phyloP scores from a whole-genome alignment of 2,797 vertebrate species.

The Malurus leucopterus region DNA sequence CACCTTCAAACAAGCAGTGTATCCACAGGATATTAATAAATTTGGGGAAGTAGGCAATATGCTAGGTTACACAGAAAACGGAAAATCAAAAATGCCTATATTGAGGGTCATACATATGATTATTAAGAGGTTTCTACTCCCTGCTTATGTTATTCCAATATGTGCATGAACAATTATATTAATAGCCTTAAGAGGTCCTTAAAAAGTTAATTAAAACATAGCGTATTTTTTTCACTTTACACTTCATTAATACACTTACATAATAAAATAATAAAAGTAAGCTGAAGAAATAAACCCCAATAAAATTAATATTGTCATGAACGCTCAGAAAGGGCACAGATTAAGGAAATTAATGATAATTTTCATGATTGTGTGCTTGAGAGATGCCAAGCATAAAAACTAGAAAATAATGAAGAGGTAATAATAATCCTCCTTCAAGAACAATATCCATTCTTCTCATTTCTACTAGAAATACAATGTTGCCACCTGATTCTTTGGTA shows the following conservation, averaged over 20 bases:
- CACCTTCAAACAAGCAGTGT: conserved; percentile 35
- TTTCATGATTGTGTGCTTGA: neutral
- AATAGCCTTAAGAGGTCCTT: neutral
- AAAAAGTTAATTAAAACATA: neutral
- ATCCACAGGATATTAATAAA: conserved; percentile 47
- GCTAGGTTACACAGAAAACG: conserved; percentile 5
- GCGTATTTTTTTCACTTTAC: neutral
- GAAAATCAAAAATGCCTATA: neutral
- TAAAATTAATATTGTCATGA: neutral
- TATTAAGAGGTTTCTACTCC: neutral
- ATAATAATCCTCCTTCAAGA: neutral
- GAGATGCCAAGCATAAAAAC: neutral
- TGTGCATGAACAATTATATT: neutral
- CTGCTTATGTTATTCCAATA: neutral
- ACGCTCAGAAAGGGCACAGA: neutral
- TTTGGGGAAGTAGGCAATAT: neutral
- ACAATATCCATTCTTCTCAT: neutral
- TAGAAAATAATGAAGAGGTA: neutral
- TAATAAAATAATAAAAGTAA: neutral
- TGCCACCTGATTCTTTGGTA: neutral
- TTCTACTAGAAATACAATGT: neutral
- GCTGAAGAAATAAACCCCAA: neutral
- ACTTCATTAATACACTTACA: neutral
- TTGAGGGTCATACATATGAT: neutral
- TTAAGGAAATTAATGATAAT: neutral